Evolutionary conservation across 2,113 vertebrate species (phyloP).

Genomic region (Setophaga petechia): DNA sequence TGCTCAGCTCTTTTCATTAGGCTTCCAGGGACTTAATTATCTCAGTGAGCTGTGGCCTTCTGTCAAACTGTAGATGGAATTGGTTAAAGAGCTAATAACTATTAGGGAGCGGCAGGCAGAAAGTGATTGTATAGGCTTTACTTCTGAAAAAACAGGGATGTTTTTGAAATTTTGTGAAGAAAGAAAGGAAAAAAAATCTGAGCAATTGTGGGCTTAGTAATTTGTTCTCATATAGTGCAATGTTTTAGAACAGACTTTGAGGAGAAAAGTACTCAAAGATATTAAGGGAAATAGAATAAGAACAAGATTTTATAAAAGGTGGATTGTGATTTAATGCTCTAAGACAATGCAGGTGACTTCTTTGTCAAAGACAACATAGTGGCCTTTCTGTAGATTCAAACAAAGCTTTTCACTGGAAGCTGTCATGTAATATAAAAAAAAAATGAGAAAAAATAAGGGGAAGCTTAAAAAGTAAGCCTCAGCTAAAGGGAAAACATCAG

Average conservation of each 20-base stretch:
- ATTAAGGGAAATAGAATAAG: neutral
- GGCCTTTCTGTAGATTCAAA: neutral
- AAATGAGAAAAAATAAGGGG: neutral
- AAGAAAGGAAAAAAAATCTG: neutral
- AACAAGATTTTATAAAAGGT: neutral
- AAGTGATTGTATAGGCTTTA: neutral
- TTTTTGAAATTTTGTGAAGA: neutral
- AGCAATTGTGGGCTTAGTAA: neutral
- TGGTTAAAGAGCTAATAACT: conserved; percentile 25
- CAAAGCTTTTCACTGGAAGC: neutral
- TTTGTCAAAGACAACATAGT: neutral
- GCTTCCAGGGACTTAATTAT: conserved; percentile 13
- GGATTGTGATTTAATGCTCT: neutral
- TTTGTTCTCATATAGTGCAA: neutral
- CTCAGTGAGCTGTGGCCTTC: neutral
- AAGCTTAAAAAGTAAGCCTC: neutral
- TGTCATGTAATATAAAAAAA: neutral
- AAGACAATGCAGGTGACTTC: neutral
- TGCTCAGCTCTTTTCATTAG: conserved; percentile 15
- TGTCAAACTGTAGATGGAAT: neutral
- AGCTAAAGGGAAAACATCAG: neutral
- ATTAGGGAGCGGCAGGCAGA: neutral
- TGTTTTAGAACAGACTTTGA: conserved; percentile 9
- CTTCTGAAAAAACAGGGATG: neutral
- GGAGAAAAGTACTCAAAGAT: neutral